phyloP scores from a whole-genome alignment of 2,888 invertebrate species.

The Horisme vitalbata region DNA sequence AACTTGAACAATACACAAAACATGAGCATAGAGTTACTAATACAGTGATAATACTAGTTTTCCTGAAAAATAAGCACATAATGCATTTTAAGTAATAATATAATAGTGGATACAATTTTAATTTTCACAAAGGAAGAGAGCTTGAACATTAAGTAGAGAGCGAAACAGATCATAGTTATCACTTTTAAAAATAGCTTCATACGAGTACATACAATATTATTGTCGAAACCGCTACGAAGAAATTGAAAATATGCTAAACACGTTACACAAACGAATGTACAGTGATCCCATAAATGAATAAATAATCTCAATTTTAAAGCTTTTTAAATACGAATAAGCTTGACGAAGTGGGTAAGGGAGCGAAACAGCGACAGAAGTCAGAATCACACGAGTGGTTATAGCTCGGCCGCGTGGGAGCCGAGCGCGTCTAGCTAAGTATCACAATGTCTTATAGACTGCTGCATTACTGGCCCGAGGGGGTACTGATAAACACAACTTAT shows the following conservation, averaged over 20 bases:
- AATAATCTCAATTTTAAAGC: constrained; percentile 82
- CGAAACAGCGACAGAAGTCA: constrained; percentile 42
- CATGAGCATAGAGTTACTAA: constrained; percentile 23
- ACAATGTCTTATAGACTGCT: constrained; percentile 79
- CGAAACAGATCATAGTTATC: constrained; percentile 42
- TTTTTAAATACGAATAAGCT: constrained; percentile 68
- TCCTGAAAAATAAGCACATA: constrained; percentile 47
- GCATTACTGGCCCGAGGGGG: constrained; percentile 77
- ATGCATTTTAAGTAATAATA: constrained; percentile 27
- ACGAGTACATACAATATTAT: constrained; percentile 55
- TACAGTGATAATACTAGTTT: constrained; percentile 18
- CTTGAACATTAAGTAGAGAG: constrained; percentile 63
- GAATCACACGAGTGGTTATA: constrained; percentile 45
- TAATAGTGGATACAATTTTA: constrained; percentile 16
- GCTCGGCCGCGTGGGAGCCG: constrained; percentile 32
- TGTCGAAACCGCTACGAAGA: constrained; percentile 57
- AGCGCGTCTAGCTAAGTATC: constrained; percentile 69
- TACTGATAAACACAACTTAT: constrained; percentile 68
- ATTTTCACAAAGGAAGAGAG: constrained; percentile 57
- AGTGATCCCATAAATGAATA: constrained; percentile 67
- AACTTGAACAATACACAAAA: constrained; percentile 17
- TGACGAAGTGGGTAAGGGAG: constrained; percentile 50
- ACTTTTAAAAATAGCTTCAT: constrained; percentile 28
- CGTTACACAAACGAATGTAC: constrained; percentile 48
- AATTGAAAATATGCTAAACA: constrained; percentile 45